Percentiles rank a stretch among this genome's conserved stretches.
Conservation (phyloP, 2,113 vertebrate species). For the Mellivora capensis region DNA sequence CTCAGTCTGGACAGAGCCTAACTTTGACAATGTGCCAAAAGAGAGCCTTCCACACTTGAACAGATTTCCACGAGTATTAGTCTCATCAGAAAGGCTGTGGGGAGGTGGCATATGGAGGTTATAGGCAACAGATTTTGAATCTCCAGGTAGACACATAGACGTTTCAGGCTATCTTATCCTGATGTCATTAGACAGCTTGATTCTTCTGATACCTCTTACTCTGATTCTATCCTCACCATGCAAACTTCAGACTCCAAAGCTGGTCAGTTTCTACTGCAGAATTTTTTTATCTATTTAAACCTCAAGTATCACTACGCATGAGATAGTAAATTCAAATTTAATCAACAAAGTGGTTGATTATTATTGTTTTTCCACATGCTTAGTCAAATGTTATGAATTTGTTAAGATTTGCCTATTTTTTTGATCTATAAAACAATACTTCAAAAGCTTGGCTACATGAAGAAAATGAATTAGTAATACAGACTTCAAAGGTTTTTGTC, state of each 20-base stretch:
- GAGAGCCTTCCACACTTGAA: background rate
- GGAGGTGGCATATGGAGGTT: background rate
- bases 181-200: background rate
- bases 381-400: background rate
- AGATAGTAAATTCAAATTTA: background rate
- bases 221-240: background rate
- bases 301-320: background rate
- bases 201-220: background rate
- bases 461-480: background rate
- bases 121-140: background rate
- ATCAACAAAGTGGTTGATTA: background rate
- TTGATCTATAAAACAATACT: background rate
- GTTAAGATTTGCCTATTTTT: background rate
- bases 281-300: background rate
- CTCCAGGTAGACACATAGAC: background rate
- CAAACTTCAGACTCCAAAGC: background rate
- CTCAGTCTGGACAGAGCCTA: background rate
- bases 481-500: background rate
- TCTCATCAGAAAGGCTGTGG: background rate
- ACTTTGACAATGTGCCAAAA: background rate
- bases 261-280: background rate
- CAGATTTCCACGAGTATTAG: background rate
- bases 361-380: background rate
- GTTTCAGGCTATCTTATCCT: background rate
- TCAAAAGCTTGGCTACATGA: background rate